These are phyloP conservation scores for Apteryx owenii DNA, from an alignment of 2,113 vertebrate genomes.

Conservation along the genomic window DNA sequence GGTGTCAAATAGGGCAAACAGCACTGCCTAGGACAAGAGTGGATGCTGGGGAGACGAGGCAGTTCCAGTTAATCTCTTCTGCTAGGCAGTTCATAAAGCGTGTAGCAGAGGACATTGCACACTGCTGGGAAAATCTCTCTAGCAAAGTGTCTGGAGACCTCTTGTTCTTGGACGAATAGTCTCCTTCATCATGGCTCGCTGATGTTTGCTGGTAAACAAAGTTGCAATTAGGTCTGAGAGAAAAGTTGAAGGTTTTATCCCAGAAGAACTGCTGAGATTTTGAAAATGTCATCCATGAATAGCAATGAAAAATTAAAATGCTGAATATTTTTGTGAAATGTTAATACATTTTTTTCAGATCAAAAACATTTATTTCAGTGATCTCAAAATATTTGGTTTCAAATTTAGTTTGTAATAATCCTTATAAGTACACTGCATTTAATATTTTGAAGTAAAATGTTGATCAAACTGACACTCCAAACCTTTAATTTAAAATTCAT, in stretches of 20 bases:
- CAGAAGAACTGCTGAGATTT: not conserved
- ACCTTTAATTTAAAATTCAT: not conserved
- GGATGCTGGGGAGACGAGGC: not conserved
- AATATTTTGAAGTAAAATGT: not conserved
- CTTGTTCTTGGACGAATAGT: not conserved
- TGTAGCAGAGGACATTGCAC: not conserved
- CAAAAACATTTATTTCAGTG: not conserved
- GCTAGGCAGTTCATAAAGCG: not conserved
- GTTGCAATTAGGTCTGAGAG: not conserved
- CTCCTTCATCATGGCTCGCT: not conserved
- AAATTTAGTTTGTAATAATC: not conserved
- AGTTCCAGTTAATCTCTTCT: not conserved
- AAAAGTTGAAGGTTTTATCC: not conserved
- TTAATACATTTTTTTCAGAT: not conserved
- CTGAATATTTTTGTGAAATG: not conserved
- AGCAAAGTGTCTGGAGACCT: not conserved
- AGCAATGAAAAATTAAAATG: not conserved
- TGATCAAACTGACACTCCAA: not conserved
- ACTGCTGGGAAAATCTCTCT: not conserved
- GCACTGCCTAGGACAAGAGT: not conserved
- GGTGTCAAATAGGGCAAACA: not conserved
- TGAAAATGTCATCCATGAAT: not conserved
- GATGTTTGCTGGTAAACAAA: not conserved
- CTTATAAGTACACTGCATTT: not conserved
- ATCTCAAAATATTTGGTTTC: not conserved